These are phyloP conservation scores for Microctonus brassicae DNA, from an alignment of 2,888 invertebrate genomes.

Conservation along the genomic window DNA sequence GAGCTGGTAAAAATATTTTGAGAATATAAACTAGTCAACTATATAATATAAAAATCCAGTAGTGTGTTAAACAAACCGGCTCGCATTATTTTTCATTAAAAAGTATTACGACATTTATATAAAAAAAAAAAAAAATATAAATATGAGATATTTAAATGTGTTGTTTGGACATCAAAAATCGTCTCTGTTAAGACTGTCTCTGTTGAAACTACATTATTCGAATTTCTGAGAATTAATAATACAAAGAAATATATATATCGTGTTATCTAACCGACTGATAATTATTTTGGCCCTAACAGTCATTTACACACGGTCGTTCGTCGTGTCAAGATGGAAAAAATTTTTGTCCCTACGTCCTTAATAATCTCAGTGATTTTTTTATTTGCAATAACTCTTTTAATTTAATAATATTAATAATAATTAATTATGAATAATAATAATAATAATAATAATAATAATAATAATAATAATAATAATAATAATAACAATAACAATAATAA, in stretches of 20 bases:
- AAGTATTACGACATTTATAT: not conserved
- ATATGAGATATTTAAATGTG: no score
- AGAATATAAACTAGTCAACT: not conserved
- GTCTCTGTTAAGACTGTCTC: not conserved
- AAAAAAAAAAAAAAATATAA: not conserved
- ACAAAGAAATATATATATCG: not conserved
- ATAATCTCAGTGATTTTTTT: no score
- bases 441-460: no score
- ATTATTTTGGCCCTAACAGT: not conserved
- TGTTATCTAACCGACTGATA: conserved; percentile 3
- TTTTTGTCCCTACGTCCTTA: no score
- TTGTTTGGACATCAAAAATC: not conserved
- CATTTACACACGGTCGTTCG: not conserved
- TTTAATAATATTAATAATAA: no score
- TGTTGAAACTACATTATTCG: no score
- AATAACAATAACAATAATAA: no score
- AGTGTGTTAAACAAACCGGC: no score
- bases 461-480: no score
- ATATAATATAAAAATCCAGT: not conserved
- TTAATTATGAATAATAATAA: no score
- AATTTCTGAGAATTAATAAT: not conserved
- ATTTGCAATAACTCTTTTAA: no score
- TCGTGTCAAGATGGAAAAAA: not conserved
- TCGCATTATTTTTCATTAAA: not conserved
- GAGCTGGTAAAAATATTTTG: not conserved